phyloP scores from a whole-genome alignment of 35 echinoderm and acorn worm genomes.

The Lytechinus variegatus region DNA sequence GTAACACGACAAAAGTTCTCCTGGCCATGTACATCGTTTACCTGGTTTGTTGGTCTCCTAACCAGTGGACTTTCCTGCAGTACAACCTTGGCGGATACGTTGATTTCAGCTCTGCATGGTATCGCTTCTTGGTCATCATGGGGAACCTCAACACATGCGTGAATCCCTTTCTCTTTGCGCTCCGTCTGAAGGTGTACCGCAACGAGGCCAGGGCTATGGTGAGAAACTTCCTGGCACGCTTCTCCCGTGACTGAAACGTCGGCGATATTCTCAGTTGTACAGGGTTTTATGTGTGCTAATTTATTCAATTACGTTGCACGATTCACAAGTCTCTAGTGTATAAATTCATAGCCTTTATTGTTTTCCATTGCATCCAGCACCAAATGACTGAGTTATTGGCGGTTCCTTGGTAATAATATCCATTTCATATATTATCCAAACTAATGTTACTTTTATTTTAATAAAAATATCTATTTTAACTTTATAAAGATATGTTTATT shows the following conservation, averaged over 20 bases:
- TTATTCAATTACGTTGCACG: neutral
- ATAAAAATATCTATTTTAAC: too few species aligned
- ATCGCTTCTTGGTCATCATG: constrained; percentile 62
- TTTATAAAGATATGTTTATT: too few species aligned
- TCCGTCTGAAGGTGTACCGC: constrained; percentile 70
- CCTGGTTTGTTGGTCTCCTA: constrained; percentile 90
- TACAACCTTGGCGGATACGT: constrained; percentile 72
- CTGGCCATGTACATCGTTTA: constrained; percentile 71
- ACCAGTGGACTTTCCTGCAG: constrained; percentile 79
- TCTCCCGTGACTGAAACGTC: neutral
- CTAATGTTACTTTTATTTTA: too few species aligned
- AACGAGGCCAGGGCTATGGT: constrained; percentile 60
- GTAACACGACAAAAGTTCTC: constrained; percentile 66
- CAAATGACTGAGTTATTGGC: neutral
- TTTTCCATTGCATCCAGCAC: neutral
- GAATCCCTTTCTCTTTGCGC: constrained; percentile 83
- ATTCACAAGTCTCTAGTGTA: neutral
- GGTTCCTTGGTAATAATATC: neutral
- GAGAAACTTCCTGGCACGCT: neutral
- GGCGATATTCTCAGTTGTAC: neutral
- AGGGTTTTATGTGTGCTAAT: neutral
- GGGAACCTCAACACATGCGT: constrained; percentile 75
- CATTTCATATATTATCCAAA: too few species aligned
- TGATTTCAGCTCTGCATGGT: constrained; percentile 65
- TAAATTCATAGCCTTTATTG: neutral